These are phyloP conservation scores for Crypturellus undulatus DNA, from an alignment of 2,113 vertebrate genomes.

Conservation along the genomic window DNA sequence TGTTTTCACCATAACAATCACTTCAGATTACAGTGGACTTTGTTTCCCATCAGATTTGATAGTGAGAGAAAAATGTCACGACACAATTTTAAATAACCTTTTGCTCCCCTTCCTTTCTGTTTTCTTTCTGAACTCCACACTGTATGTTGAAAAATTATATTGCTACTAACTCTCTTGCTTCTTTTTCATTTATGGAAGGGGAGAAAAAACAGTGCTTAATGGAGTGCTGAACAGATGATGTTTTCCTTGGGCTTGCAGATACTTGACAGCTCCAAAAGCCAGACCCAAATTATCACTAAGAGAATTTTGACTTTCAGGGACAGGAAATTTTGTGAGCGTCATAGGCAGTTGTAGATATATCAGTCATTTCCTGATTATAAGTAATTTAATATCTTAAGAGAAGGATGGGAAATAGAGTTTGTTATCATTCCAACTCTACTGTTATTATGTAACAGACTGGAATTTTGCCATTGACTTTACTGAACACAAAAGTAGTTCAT, in stretches of 20 bases:
- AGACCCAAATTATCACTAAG: neutral
- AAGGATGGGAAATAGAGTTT: neutral
- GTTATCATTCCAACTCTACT: neutral
- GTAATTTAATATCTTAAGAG: neutral
- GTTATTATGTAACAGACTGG: neutral
- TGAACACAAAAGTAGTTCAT: neutral
- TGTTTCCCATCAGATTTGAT: slow-evolving; percentile 51
- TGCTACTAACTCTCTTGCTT: neutral
- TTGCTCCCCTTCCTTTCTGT: neutral
- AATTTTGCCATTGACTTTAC: neutral
- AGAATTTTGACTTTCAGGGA: neutral
- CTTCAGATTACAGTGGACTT: slow-evolving; percentile 57
- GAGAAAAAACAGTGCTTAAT: neutral
- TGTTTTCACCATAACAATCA: slow-evolving; percentile 37
- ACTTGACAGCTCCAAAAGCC: neutral
- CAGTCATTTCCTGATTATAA: neutral
- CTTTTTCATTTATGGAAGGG: neutral
- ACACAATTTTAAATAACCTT: slow-evolving; percentile 50
- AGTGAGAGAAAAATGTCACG: slow-evolving; percentile 65
- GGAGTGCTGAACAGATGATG: neutral
- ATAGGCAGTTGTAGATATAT: accelerated
- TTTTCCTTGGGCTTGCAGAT: neutral
- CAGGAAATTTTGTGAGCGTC: neutral
- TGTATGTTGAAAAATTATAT: neutral
- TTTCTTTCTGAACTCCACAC: neutral